Conservation (phyloP, 2,888 invertebrate genomes). For the Rhabditoides inermis region DNA sequence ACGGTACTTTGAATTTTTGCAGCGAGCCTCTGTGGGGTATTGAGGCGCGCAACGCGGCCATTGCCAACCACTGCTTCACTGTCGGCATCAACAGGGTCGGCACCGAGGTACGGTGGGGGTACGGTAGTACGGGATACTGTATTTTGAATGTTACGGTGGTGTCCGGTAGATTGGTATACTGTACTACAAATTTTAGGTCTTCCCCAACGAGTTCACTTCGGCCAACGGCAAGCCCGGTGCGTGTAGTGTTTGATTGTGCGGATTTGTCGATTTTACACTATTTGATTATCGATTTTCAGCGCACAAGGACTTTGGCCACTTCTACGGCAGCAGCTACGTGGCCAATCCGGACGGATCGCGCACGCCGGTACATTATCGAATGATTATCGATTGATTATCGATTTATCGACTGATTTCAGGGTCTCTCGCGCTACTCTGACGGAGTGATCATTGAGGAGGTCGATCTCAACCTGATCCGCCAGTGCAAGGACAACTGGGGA, state of each 20-base stretch:
- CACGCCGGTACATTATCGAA: too few species aligned
- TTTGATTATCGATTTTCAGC: conserved; percentile 50
- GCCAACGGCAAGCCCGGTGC: conserved; percentile 69
- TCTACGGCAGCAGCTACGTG: conserved; percentile 86
- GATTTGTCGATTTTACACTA: not conserved
- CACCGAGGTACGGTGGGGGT: too few species aligned
- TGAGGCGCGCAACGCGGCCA: conserved; percentile 88
- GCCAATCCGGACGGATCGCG: conserved; percentile 84
- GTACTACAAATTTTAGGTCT: too few species aligned
- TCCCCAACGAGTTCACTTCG: conserved; percentile 72
- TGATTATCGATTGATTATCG: conserved; percentile 3
- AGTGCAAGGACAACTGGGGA: conserved; percentile 85
- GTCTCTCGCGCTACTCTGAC: conserved; percentile 68
- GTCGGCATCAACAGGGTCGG: conserved; percentile 90
- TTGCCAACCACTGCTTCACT: conserved; percentile 87
- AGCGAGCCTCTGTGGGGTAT: conserved; percentile 91
- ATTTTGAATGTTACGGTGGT: too few species aligned
- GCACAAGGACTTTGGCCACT: conserved; percentile 75
- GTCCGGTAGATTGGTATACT: too few species aligned
- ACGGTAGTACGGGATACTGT: too few species aligned
- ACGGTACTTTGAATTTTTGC: too few species aligned
- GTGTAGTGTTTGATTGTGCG: not conserved
- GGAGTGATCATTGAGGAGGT: conserved; percentile 80
- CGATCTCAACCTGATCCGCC: conserved; percentile 86
- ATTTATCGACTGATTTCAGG: conserved; percentile 54